phyloP scores from a whole-genome alignment of 2,113 vertebrate genomes.

The Myotis brandtii region DNA sequence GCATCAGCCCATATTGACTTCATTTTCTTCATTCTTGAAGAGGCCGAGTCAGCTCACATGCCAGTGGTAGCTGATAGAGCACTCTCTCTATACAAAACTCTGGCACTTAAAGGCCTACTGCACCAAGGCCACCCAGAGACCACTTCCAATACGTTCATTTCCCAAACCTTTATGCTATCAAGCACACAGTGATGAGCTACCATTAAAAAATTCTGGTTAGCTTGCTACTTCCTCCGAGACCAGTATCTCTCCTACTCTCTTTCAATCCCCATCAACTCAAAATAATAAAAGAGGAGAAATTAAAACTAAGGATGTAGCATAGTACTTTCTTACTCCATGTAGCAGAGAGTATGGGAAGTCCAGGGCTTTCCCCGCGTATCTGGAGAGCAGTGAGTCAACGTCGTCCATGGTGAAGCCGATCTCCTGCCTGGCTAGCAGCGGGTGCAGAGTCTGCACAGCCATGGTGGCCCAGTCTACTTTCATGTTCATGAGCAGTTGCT shows the following conservation, averaged over 20 bases:
- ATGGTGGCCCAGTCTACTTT: conserved; percentile 95
- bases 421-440: conserved; percentile 90
- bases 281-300: not conserved
- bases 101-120: not conserved
- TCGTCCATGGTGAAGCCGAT: conserved; percentile 89
- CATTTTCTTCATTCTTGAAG: not conserved
- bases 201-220: not conserved
- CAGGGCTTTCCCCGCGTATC: conserved; percentile 94
- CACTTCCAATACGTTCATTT: not conserved
- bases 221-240: not conserved
- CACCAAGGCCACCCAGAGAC: not conserved
- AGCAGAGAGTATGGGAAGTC: conserved; percentile 92
- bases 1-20: not conserved
- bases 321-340: not conserved
- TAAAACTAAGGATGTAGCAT: not conserved
- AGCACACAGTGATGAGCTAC: not conserved
- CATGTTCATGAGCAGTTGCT: conserved; percentile 98
- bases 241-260: not conserved
- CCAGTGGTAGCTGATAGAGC: not conserved
- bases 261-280: not conserved
- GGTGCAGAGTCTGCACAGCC: conserved; percentile 90
- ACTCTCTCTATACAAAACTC: not conserved
- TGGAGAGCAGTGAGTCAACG: conserved; percentile 92
- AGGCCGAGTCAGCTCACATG: not conserved
- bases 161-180: not conserved